These are phyloP conservation scores for Caenorhabditis auriculariae DNA, from an alignment of 2,888 invertebrate species.

Conservation along the genomic window DNA sequence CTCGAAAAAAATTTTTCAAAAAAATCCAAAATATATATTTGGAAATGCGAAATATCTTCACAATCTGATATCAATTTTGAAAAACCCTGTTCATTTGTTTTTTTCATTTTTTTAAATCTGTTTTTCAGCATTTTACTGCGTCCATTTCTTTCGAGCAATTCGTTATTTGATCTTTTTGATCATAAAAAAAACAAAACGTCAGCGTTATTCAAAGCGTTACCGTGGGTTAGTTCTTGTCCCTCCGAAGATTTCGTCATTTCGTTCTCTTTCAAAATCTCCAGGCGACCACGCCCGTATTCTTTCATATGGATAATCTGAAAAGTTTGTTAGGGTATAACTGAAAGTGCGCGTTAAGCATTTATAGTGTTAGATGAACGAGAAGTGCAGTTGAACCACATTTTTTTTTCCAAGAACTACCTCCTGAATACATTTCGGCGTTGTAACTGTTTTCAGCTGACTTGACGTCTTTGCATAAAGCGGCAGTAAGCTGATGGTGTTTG, in stretches of 20 bases:
- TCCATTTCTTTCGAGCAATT: no score
- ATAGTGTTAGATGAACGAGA: background rate
- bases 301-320: background rate
- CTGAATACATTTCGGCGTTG: constrained; percentile 20
- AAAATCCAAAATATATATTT: no score
- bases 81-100: no score
- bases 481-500: constrained; percentile 44
- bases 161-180: no score
- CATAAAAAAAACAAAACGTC: constrained; percentile 11
- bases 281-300: constrained; percentile 6
- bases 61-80: no score
- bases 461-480: constrained; percentile 46
- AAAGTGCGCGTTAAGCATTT: background rate
- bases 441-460: constrained; percentile 40
- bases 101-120: no score
- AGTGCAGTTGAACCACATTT: no score
- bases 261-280: constrained; percentile 8
- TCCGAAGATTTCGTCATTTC: background rate
- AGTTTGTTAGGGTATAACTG: constrained; percentile 1
- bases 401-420: constrained; percentile 28
- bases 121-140: no score
- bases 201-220: background rate
- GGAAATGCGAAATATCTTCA: no score
- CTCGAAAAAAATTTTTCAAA: background rate
- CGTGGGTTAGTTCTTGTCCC: background rate